Percentiles rank a stretch among this genome's conserved stretches.
Evolutionary conservation across 2,113 vertebrate genomes (phyloP).

Genomic region (Mionectes macconnelli): DNA sequence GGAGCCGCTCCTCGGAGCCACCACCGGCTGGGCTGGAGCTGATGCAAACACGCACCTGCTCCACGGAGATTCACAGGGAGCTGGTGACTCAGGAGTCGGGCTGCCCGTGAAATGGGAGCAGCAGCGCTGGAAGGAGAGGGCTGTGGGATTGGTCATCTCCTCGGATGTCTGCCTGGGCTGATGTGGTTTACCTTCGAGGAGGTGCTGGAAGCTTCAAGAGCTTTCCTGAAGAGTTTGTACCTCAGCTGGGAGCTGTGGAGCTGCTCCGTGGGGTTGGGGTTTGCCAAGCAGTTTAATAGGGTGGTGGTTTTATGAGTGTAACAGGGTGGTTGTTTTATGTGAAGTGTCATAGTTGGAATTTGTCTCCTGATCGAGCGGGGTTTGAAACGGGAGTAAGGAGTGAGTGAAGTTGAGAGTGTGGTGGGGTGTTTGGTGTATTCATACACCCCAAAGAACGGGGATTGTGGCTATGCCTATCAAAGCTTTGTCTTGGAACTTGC

Average conservation of each 20-base stretch:
- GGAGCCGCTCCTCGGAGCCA: background rate
- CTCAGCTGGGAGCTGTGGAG: background rate
- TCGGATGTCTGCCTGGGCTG: background rate
- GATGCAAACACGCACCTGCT: slow-evolving; percentile 2
- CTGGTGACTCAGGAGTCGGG: background rate
- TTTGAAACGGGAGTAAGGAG: background rate
- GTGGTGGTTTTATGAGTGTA: background rate
- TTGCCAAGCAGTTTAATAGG: background rate
- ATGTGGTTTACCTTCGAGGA: slow-evolving; percentile 14
- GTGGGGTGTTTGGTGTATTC: background rate
- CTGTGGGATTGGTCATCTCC: background rate
- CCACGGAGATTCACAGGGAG: background rate
- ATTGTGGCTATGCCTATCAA: background rate
- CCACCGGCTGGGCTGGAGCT: background rate
- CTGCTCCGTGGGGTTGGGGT: background rate
- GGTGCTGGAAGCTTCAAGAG: background rate
- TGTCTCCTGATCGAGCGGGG: background rate
- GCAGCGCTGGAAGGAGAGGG: background rate
- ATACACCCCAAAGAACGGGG: background rate
- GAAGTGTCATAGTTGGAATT: background rate
- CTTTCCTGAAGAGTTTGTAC: background rate
- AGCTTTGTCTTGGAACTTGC: background rate
- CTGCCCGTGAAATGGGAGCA: background rate
- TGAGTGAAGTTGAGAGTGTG: background rate
- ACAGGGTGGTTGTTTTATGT: background rate